Evolutionary conservation across 2,888 invertebrate species (phyloP).

Genomic region (Orthosia cruda): DNA sequence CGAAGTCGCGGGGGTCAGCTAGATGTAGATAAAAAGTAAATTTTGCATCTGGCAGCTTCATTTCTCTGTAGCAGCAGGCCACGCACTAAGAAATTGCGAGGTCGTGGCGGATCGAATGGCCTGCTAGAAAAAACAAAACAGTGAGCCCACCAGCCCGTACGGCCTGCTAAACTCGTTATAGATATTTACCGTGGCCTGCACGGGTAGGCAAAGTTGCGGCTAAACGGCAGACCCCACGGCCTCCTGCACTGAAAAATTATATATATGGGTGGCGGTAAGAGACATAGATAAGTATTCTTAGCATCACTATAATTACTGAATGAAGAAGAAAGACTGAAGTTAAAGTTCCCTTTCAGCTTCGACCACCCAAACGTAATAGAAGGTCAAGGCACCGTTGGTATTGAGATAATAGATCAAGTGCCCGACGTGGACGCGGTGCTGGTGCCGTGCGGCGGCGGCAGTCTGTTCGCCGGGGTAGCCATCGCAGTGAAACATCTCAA

Average conservation of each 20-base stretch:
- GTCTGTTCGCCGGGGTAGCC: constrained; percentile 97
- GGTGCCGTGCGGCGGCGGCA: constrained; percentile 98
- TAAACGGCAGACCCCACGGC: too few species aligned
- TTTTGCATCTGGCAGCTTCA: not conserved
- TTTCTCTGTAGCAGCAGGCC: not conserved
- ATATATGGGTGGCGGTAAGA: too few species aligned
- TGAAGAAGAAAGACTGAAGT: not conserved
- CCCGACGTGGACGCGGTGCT: constrained; percentile 96
- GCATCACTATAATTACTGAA: not conserved
- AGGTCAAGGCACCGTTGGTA: constrained; percentile 98
- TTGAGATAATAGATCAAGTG: constrained; percentile 98
- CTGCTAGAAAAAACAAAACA: not conserved
- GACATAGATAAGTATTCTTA: too few species aligned
- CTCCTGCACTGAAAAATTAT: too few species aligned
- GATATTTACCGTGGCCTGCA: not conserved
- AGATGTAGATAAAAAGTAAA: too few species aligned
- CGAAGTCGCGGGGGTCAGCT: too few species aligned
- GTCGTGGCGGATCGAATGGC: constrained; percentile 3
- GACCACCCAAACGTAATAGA: constrained; percentile 98
- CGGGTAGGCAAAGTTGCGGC: not conserved
- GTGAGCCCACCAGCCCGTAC: not conserved
- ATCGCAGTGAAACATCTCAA: constrained; percentile 96
- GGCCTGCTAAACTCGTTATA: not conserved
- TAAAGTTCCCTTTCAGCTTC: constrained; percentile 91
- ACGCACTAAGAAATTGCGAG: constrained; percentile 1